A percentile compares a stretch with the other conserved stretches of the same genome.
These are phyloP conservation scores for Pseudochirops cupreus DNA, from an alignment of 2,797 vertebrate species.

Conservation along the genomic window DNA sequence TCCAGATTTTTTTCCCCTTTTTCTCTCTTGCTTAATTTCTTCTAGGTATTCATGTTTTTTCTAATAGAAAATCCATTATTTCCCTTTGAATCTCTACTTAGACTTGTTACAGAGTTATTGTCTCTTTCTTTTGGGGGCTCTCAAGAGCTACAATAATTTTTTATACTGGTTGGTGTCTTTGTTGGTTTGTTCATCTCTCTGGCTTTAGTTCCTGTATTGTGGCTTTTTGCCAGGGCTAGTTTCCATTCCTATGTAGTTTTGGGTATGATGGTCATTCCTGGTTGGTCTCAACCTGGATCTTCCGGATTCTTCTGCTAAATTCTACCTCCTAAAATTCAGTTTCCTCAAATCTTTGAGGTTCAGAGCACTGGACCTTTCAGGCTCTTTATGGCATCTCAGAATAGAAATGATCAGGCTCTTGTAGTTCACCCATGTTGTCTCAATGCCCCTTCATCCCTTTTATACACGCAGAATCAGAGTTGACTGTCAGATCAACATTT, in stretches of 20 bases:
- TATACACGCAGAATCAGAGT: constrained; percentile 2
- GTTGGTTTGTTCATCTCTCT: background rate
- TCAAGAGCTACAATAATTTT: background rate
- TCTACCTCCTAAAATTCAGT: background rate
- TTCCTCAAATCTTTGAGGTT: background rate
- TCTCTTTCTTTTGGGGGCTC: background rate
- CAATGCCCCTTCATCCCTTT: background rate
- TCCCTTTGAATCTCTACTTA: background rate
- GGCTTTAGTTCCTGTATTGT: background rate
- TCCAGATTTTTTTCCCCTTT: background rate
- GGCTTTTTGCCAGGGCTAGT: background rate
- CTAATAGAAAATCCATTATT: background rate
- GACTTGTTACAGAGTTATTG: background rate
- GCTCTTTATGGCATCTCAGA: background rate
- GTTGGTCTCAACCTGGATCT: background rate
- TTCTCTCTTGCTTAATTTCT: background rate
- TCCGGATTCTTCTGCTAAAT: background rate
- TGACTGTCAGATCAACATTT: constrained; percentile 34
- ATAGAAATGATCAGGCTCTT: background rate
- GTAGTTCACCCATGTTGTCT: background rate
- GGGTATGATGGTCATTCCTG: background rate
- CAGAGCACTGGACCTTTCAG: background rate
- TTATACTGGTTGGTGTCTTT: background rate
- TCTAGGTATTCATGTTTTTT: background rate
- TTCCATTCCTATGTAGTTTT: background rate